phyloP scores from a whole-genome alignment of 2,797 vertebrate species.

The Oreochromis mossambicus region DNA sequence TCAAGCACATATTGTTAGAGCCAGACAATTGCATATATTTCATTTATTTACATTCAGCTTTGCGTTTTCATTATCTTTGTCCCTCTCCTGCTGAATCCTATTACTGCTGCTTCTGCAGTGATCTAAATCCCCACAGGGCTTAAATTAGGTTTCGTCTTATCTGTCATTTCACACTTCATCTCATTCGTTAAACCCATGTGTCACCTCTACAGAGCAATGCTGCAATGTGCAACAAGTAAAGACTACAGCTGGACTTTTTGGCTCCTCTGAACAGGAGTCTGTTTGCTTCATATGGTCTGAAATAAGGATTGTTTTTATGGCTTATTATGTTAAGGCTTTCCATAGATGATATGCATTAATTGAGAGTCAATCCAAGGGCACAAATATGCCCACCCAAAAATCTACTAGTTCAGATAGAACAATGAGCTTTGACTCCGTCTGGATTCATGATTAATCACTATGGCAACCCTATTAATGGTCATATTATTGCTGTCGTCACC shows the following conservation, averaged over 20 bases:
- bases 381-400: background rate
- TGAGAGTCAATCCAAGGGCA: constrained; percentile 15
- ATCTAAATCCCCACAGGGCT: constrained; percentile 13
- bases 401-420: constrained; percentile 15
- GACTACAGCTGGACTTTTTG: background rate
- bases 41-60: background rate
- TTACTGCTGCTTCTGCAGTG: constrained; percentile 1
- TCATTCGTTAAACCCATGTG: constrained; percentile 23
- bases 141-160: constrained; percentile 41
- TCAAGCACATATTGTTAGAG: background rate
- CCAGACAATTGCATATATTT: background rate
- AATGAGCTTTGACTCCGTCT: constrained; percentile 23
- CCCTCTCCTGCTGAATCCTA: background rate
- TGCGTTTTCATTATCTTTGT: background rate
- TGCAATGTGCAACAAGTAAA: background rate
- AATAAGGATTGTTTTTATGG: background rate
- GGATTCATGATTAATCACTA: constrained; percentile 62
- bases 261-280: background rate
- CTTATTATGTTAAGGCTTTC: background rate
- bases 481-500: constrained; percentile 47
- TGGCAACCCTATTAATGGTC: constrained; percentile 60
- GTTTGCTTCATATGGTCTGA: background rate
- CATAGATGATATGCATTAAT: background rate
- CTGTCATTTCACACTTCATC: constrained; percentile 31
- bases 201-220: background rate